Evolutionary conservation across 2,113 vertebrate genomes (phyloP).

Genomic region (Jaculus jaculus): DNA sequence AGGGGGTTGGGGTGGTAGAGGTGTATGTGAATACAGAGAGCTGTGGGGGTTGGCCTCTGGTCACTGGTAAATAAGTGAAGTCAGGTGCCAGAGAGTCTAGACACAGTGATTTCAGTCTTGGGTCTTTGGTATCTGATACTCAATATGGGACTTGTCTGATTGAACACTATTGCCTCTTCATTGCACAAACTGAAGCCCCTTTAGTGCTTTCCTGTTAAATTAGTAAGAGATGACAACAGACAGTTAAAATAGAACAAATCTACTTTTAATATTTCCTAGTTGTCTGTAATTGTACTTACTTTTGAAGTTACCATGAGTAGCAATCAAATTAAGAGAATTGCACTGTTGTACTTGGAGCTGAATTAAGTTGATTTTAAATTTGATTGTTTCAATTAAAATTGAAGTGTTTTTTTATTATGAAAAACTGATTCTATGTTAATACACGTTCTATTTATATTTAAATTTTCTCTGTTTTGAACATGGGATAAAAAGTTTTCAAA

Average conservation of each 20-base stretch:
- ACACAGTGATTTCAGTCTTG: slow-evolving; percentile 95
- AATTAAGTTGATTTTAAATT: slow-evolving; percentile 82
- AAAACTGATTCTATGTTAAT: slow-evolving; percentile 81
- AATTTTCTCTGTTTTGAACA: slow-evolving; percentile 77
- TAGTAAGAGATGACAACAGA: slow-evolving; percentile 89
- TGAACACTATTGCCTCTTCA: slow-evolving; percentile 92
- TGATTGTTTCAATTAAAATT: slow-evolving; percentile 84
- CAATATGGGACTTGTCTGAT: slow-evolving; percentile 93
- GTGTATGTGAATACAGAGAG: slow-evolving; percentile 83
- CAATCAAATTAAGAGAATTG: slow-evolving; percentile 85
- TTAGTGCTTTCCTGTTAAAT: slow-evolving; percentile 94
- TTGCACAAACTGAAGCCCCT: slow-evolving; percentile 85
- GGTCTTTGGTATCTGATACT: slow-evolving; percentile 97
- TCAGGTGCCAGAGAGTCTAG: slow-evolving; percentile 99
- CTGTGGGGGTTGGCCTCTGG: slow-evolving; percentile 91
- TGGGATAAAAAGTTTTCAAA: slow-evolving; percentile 65
- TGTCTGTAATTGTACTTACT: slow-evolving; percentile 85
- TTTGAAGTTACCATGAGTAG: slow-evolving; percentile 87
- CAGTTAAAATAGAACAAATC: slow-evolving; percentile 88
- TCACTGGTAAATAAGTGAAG: slow-evolving; percentile 97
- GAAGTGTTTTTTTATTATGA: slow-evolving; percentile 82
- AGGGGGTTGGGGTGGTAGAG: slow-evolving; percentile 80
- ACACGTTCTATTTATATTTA: slow-evolving; percentile 78
- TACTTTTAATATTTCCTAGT: slow-evolving; percentile 90
- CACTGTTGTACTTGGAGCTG: slow-evolving; percentile 79